These are phyloP conservation scores for Notodonta dromedarius DNA, from an alignment of 2,888 invertebrate species.

Conservation along the genomic window DNA sequence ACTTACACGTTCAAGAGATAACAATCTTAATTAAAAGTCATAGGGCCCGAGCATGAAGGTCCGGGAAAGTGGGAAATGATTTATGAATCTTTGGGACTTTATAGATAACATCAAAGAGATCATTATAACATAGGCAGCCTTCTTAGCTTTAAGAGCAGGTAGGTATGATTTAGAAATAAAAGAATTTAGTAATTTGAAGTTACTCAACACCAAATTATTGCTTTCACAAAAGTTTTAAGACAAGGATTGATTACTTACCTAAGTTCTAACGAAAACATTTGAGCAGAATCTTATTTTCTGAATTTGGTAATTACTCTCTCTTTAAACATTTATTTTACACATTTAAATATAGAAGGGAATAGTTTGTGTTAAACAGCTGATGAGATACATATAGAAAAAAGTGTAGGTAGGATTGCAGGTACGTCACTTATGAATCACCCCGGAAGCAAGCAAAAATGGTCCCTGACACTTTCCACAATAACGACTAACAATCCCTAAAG, in stretches of 20 bases:
- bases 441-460: neutral
- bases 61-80: neutral
- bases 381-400: too few relatives aligned
- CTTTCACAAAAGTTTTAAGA: neutral
- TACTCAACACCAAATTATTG: neutral
- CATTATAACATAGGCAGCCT: neutral
- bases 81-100: neutral
- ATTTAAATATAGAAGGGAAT: neutral
- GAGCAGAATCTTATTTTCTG: neutral
- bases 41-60: too few relatives aligned
- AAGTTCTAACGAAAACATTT: neutral
- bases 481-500: constrained; percentile 13
- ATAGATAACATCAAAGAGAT: too few relatives aligned
- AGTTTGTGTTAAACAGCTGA: neutral
- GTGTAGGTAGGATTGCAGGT: too few relatives aligned
- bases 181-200: constrained; percentile 1
- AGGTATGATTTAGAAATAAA: neutral
- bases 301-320: neutral
- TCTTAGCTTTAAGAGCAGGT: neutral
- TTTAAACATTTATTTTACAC: neutral
- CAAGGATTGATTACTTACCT: constrained; percentile 5
- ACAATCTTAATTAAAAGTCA: neutral
- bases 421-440: too few relatives aligned
- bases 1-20: neutral
- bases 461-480: neutral